These are phyloP conservation scores for Clarias batrachus DNA, from an alignment of 2,113 vertebrate genomes.

Conservation along the genomic window DNA sequence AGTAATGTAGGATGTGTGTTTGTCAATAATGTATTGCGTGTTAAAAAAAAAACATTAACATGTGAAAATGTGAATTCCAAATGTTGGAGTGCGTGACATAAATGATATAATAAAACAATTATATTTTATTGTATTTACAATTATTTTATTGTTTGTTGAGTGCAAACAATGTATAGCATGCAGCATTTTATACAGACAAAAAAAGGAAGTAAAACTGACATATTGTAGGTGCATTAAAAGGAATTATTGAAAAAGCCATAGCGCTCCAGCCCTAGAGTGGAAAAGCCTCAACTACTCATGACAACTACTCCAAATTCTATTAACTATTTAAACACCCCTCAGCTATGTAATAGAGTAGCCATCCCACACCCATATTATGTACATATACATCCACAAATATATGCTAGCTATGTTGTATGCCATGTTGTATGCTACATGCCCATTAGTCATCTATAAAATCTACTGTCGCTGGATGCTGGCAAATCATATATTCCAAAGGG, in stretches of 20 bases:
- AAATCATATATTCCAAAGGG: too few species aligned
- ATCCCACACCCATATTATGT: too few species aligned
- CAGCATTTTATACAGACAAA: neutral
- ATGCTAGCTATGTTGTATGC: too few species aligned
- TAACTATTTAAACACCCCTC: neutral
- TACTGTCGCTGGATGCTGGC: too few species aligned
- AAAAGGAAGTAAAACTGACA: neutral
- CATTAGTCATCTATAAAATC: too few species aligned
- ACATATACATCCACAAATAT: too few species aligned
- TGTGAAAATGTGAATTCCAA: too few species aligned
- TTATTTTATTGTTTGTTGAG: too few species aligned
- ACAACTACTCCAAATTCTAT: conserved; percentile 7
- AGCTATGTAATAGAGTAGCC: neutral
- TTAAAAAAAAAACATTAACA: neutral
- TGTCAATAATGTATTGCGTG: too few species aligned
- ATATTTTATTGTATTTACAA: neutral
- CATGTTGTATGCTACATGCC: too few species aligned
- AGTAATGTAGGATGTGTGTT: too few species aligned
- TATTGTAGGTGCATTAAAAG: neutral
- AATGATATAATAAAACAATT: neutral
- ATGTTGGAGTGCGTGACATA: neutral
- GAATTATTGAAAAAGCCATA: neutral
- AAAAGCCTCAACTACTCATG: neutral
- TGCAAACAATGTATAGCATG: too few species aligned
- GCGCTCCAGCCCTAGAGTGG: neutral